Conservation (phyloP, 2,113 vertebrate species). For the zebrafish (Danio rerio) region GRCz12tu NC_133183.1:42840501-42841000, state of each 20-base stretch:
- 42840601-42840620: neutral
- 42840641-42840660: neutral
- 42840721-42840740: too few relatives aligned
- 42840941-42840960: conserved; percentile 34
- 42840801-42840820: neutral
- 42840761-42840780: conserved; percentile 6
- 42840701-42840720: neutral
- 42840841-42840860: neutral
- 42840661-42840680: neutral
- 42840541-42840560: neutral
- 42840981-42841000: conserved; percentile 2
- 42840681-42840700: neutral
- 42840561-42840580: neutral
- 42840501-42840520: neutral
- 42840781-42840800: neutral
- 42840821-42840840: conserved; percentile 1
- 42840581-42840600: neutral
- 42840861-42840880: neutral
- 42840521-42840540: neutral
- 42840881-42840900: conserved; percentile 16
- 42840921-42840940: conserved; percentile 6
- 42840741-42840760: neutral
- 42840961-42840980: conserved; percentile 22
- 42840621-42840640: too few relatives aligned
- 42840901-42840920: neutral